Conservation (phyloP, 2,797 vertebrate species). For the Sebastes alutus region DNA sequence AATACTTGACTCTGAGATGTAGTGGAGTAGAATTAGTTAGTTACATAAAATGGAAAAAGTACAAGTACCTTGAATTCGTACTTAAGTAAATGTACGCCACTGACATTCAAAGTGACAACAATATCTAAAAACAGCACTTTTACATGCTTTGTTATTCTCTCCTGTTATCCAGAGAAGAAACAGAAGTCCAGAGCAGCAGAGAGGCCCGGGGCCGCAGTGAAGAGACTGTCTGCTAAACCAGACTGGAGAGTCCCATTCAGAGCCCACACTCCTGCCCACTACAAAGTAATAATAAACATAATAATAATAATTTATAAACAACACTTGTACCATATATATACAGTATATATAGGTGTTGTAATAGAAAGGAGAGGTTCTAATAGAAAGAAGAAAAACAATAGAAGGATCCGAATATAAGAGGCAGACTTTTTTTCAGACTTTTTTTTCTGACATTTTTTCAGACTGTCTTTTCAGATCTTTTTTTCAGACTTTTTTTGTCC, state of each 20-base stretch:
- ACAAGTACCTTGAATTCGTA: background rate
- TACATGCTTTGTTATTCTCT: background rate
- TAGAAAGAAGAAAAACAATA: no score
- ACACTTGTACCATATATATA: no score
- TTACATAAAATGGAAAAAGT: background rate
- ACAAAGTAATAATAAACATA: slow-evolving; percentile 62
- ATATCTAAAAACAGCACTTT: no score
- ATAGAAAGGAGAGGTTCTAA: no score
- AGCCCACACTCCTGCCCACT: slow-evolving; percentile 23
- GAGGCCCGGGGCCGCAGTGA: slow-evolving; percentile 39
- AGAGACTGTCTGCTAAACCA: slow-evolving; percentile 61
- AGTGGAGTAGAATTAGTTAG: background rate
- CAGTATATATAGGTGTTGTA: no score
- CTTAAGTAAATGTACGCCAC: background rate
- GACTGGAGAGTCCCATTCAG: slow-evolving; percentile 72
- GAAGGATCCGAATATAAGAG: no score
- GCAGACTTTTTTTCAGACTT: no score
- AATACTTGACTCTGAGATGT: background rate
- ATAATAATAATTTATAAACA: background rate
- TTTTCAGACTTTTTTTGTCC: no score
- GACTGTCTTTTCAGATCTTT: no score
- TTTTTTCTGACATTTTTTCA: no score
- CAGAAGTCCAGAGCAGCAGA: slow-evolving; percentile 66
- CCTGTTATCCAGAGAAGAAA: slow-evolving; percentile 51
- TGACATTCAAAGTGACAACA: background rate